Base-by-base conservation (phyloP, 2,797 vertebrate genomes). In the Diceros bicornis region DNA sequence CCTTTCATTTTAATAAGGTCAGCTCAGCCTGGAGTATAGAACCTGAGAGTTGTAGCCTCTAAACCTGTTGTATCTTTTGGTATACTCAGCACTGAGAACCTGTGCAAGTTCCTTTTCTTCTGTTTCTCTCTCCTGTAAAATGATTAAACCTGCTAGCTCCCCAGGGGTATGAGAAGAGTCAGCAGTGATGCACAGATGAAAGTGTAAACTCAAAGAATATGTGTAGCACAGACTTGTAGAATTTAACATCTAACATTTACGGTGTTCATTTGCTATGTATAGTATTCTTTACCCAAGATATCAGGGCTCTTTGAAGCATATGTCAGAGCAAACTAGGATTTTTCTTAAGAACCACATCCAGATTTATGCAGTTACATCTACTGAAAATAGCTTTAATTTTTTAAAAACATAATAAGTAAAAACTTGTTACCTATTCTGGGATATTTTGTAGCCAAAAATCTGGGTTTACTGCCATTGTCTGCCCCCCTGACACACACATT, bases 341-440 rank as follows among this genome's bases (percentile, higher is more conserved):
- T 94, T 96, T 91, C 66, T 93, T 32, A 83, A 69, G 69, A 84
- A 68, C 50, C 17, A 78, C 25, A 82, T 95, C 47, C n/a, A 52
- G 32, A 32, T 77, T 89, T 86, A 66, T 47, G 20, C 37, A 41
- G 16, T 79, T 81, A 41, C 7, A 23, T 94, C 92, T 85, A 50
- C 34, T 93, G 44, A 91, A 78, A 74, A 20, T 69, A 79, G 62
- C 37, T 90, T 96, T 91, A 44, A 52, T 75, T 47, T 71, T 64
- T 86, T 25, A 18, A 41, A 93, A 18, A 66, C 50, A 77, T 50
- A 75, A n/a, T 64, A 94, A 93, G 37, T 74, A 75, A 85, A 94
- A 62, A n/a, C 1, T 71, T 82, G 8, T 18, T 50, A 11, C 55
- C 32, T 75, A 7, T 62, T 62, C 20, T 74, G 69, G 29, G 29